Evolutionary conservation across 1,140 invertebrate species (phyloP).

Genomic region (Formica exsecta): DNA sequence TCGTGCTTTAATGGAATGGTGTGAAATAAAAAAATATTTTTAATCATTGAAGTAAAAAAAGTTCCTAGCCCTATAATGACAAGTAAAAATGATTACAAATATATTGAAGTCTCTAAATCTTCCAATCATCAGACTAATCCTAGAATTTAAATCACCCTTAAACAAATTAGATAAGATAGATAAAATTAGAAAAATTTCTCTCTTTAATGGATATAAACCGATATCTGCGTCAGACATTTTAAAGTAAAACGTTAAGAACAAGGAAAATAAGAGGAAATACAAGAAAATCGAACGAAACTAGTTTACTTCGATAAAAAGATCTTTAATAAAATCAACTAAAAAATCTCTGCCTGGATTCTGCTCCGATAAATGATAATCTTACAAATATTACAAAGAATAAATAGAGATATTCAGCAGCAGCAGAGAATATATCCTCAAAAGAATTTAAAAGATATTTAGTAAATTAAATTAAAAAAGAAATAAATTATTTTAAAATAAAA

Average conservation of each 20-base stretch:
- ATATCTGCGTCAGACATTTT: too few relatives aligned
- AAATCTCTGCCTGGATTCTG: background rate
- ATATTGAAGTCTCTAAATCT: background rate
- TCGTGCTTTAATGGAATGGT: too few relatives aligned
- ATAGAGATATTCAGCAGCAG: background rate
- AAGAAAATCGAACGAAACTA: background rate
- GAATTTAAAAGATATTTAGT: background rate
- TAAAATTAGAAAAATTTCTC: background rate
- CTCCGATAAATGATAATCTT: background rate
- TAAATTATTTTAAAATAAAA: background rate
- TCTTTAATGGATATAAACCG: background rate
- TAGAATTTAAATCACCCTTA: background rate
- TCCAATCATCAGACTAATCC: background rate
- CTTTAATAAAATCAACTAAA: background rate
- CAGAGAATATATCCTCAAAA: too few relatives aligned
- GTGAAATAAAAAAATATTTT: too few relatives aligned
- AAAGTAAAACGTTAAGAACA: background rate
- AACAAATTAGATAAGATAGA: background rate
- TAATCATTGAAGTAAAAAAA: background rate
- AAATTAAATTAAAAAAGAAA: background rate
- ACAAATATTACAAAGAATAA: background rate
- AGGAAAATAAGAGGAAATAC: background rate
- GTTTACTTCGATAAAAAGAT: conserved; percentile 13
- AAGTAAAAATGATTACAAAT: too few relatives aligned
- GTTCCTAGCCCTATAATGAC: too few relatives aligned